Conservation (phyloP, 2,797 vertebrate genomes). For the Acipenser ruthenus region DNA sequence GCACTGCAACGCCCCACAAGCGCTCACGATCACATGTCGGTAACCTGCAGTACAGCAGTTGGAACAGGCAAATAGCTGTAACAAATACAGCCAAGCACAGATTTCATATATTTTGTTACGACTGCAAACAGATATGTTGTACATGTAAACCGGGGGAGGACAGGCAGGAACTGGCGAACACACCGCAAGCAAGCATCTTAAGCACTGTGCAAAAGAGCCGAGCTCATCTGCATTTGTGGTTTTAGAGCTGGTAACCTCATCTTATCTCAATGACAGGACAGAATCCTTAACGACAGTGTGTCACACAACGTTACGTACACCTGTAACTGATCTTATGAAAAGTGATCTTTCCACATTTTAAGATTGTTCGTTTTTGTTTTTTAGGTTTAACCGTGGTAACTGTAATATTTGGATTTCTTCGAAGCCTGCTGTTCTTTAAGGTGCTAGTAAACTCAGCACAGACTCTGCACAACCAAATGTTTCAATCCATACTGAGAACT, state of each 20-base stretch:
- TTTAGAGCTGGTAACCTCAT: not conserved
- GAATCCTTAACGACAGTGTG: too few relatives aligned
- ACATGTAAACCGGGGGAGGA: too few relatives aligned
- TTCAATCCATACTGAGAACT: constrained; percentile 46
- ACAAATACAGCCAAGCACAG: too few relatives aligned
- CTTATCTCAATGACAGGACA: not conserved
- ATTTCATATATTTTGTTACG: not conserved
- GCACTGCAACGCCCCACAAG: too few relatives aligned
- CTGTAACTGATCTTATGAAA: not conserved
- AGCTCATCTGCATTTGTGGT: not conserved
- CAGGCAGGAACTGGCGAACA: too few relatives aligned
- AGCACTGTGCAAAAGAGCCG: too few relatives aligned
- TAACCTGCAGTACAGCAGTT: too few relatives aligned
- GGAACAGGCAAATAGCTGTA: constrained; percentile 42
- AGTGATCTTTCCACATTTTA: not conserved
- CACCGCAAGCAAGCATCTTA: not conserved
- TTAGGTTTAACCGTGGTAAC: constrained; percentile 73
- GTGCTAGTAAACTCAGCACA: constrained; percentile 72
- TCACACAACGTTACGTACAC: not conserved
- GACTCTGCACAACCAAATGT: constrained; percentile 69
- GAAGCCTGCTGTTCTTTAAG: constrained; percentile 68
- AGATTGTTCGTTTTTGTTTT: constrained; percentile 21
- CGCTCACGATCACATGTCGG: too few relatives aligned
- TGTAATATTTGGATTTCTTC: constrained; percentile 68
- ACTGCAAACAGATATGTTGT: too few relatives aligned